Percentiles rank a stretch among this genome's conserved stretches.
These are phyloP conservation scores for Petrocephalus schoutedeni DNA, from an alignment of 2,797 vertebrate species.

Conservation along the genomic window DNA sequence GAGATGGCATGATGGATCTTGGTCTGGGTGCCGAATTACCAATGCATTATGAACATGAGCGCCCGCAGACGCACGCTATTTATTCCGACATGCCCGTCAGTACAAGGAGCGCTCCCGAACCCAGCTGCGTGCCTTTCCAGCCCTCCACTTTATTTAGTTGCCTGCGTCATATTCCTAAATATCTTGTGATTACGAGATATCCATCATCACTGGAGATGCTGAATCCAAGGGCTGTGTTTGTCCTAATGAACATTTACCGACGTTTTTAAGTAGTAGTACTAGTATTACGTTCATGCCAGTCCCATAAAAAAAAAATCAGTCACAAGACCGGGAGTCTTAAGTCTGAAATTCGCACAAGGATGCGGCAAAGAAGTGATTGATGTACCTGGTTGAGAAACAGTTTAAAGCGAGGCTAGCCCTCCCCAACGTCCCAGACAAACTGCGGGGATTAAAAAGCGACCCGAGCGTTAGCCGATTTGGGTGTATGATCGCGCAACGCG, in stretches of 20 bases:
- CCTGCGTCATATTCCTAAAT: constrained; percentile 7
- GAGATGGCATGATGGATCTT: constrained; percentile 51
- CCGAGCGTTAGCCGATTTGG: not conserved
- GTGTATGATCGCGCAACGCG: not conserved
- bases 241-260: not conserved
- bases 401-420: not conserved
- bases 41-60: not conserved
- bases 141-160: not conserved
- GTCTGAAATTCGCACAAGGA: not conserved
- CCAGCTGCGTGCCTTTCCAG: not conserved
- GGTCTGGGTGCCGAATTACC: constrained; percentile 45
- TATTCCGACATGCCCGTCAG: not conserved
- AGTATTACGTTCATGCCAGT: not conserved
- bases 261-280: not conserved
- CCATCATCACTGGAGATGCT: not conserved
- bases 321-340: not conserved
- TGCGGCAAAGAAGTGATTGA: not conserved
- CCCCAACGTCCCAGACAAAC: not conserved
- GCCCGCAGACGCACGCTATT: not conserved
- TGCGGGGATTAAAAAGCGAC: not conserved
- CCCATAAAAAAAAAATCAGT: not conserved
- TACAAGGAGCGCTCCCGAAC: not conserved
- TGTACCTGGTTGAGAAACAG: not conserved
- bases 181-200: constrained; percentile 6
- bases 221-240: not conserved